Evolutionary conservation across 2,113 vertebrate genomes (phyloP).

Genomic region (Pycnonotus jocosus): DNA sequence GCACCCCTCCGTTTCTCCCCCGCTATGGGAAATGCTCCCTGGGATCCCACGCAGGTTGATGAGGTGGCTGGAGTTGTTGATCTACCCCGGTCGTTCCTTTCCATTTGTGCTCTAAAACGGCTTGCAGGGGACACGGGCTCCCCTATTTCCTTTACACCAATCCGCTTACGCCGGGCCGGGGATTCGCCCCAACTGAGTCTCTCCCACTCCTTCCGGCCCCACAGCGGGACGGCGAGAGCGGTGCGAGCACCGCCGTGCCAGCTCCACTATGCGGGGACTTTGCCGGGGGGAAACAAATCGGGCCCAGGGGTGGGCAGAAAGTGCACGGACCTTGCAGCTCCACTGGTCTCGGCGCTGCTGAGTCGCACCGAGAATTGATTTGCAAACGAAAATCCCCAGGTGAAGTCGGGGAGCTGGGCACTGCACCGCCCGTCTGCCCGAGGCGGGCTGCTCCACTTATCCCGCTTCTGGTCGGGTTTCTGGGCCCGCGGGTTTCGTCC

Average conservation of each 20-base stretch:
- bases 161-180: background rate
- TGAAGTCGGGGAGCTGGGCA: background rate
- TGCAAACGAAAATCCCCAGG: background rate
- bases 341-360: background rate
- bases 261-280: rapidly evolving
- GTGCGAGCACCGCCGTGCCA: background rate
- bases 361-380: background rate
- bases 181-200: background rate
- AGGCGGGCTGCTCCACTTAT: background rate
- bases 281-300: rapidly evolving
- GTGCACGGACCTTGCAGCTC: background rate
- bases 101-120: background rate
- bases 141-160: background rate
- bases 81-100: background rate
- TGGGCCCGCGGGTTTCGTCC: background rate
- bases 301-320: rapidly evolving
- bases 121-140: rapidly evolving
- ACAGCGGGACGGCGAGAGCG: too few species aligned
- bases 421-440: rapidly evolving
- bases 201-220: background rate
- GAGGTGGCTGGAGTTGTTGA: background rate
- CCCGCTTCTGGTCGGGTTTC: background rate
- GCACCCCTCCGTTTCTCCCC: rapidly evolving
- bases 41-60: rapidly evolving
- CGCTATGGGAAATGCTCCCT: background rate